Evolutionary conservation across 1,140 invertebrate species (phyloP).

Genomic region (Drosophila repletoides): DNA sequence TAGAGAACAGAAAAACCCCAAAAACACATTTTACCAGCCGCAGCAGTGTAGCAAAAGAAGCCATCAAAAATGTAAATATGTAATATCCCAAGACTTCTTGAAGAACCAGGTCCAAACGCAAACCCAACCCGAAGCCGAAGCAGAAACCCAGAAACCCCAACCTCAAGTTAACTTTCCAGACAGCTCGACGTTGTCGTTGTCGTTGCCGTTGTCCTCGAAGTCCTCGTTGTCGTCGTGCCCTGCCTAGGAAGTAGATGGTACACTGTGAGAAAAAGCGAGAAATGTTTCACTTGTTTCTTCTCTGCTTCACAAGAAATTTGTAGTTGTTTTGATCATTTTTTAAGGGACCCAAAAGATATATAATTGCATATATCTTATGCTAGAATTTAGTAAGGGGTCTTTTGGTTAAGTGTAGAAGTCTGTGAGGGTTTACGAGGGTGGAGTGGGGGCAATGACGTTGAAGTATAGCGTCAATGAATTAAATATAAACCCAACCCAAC

Average conservation of each 20-base stretch:
- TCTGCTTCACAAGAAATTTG: too few species aligned
- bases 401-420: too few species aligned
- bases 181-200: conserved; percentile 40
- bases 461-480: conserved; percentile 75
- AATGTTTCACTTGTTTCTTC: too few species aligned
- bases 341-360: too few species aligned
- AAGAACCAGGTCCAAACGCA: not conserved
- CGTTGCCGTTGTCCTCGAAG: conserved; percentile 2
- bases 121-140: not conserved
- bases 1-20: conserved; percentile 7
- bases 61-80: conserved; percentile 76
- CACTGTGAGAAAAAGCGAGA: not conserved
- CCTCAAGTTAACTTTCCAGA: conserved; percentile 44
- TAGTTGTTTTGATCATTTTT: too few species aligned
- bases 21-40: conserved; percentile 42
- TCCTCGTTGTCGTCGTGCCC: conserved; percentile 29
- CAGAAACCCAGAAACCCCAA: too few species aligned
- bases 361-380: too few species aligned
- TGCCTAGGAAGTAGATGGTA: conserved; percentile 51
- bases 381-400: too few species aligned
- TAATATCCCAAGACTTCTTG: conserved; percentile 44
- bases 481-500: conserved; percentile 53
- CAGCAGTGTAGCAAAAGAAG: conserved; percentile 31
- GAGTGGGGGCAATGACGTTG: conserved; percentile 39
- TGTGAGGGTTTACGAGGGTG: not conserved